phyloP scores from a whole-genome alignment of 2,113 vertebrate species.

The Cinclus mexicanus region DNA sequence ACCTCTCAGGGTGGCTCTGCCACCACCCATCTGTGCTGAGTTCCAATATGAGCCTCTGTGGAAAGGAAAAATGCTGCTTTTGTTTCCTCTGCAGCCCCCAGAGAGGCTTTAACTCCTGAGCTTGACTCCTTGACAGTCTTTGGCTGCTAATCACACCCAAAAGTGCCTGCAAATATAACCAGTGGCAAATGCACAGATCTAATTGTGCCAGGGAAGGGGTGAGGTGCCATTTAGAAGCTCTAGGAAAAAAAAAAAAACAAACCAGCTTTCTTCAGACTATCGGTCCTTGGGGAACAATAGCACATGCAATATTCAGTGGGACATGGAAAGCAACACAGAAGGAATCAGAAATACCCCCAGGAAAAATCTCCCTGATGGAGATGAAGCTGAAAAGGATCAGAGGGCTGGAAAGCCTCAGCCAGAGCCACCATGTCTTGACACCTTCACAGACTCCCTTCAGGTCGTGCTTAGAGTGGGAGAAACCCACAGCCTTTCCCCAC shows the following conservation, averaged over 20 bases:
- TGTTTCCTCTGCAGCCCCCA: background rate
- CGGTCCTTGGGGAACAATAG: background rate
- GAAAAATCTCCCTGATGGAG: background rate
- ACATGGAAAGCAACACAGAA: background rate
- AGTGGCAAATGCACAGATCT: background rate
- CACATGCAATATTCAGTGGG: slow-evolving; percentile 60
- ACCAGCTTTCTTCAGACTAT: background rate
- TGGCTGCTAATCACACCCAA: background rate
- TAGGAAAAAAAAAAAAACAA: background rate
- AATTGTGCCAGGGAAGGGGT: background rate
- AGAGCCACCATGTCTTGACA: fast-evolving
- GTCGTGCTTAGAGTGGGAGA: background rate
- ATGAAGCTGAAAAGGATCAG: background rate
- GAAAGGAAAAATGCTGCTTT: background rate
- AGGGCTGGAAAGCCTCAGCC: background rate
- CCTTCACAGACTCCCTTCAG: background rate
- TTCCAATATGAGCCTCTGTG: fast-evolving
- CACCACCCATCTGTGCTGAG: background rate
- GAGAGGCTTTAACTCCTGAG: background rate
- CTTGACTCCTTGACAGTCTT: background rate
- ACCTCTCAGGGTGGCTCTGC: background rate
- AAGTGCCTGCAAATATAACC: background rate
- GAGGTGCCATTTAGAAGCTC: slow-evolving; percentile 36
- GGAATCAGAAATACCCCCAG: slow-evolving; percentile 5
- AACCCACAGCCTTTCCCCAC: fast-evolving